Evolutionary conservation across 2,113 vertebrate species (phyloP), one percentile per base, ranked within the genome.

Genomic region (Vimba vimba): DNA sequence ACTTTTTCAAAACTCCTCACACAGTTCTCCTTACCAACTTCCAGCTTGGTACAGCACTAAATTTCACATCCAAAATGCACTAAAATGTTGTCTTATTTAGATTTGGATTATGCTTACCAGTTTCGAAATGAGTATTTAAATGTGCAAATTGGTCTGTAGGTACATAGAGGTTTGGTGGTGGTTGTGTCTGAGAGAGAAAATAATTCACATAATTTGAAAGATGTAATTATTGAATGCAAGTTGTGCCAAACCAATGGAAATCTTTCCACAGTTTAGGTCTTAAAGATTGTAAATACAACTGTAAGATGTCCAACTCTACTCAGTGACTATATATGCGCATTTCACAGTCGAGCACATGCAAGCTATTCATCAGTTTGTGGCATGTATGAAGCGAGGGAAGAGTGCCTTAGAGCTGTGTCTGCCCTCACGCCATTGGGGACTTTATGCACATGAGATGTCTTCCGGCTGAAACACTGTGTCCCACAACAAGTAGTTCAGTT

Each of bases 291-390:
- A 25, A 60, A 60, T n/a, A 47, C 0, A 3, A n/a, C 13, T 57
- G 21, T 60, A 60, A 10, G 9, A 60, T 23, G 21, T n/a, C 36
- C 36, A 73, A 43, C 30, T 33, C 15, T 1, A 8, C 60, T 64
- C 30, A 33, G 7, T 71, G 69, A 73, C 36, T 43, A 45, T 43
- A 4, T 73, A 30, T 45, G 69, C 4, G 0, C 9, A 45, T 74
- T 74, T 74, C 39, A 25, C 39, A 73, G 39, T 45, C 33, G 10
- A 71, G 33, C 1, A 6, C 17, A 6, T 74, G 39, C 5, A 74
- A 71, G 71, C 36, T 74, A 74, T 74, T 74, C 39, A 45, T n/a
- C 71, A 25, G 21, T 74, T 74, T 71, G 45, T 74, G 39, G 71
- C 23, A 47, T 62, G n/a, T 62, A 25, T 15, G 11, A 73, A 43